These are phyloP conservation scores for Saccostrea glomerata DNA, from an alignment of 1,140 invertebrate genomes.

Conservation along the genomic window DNA sequence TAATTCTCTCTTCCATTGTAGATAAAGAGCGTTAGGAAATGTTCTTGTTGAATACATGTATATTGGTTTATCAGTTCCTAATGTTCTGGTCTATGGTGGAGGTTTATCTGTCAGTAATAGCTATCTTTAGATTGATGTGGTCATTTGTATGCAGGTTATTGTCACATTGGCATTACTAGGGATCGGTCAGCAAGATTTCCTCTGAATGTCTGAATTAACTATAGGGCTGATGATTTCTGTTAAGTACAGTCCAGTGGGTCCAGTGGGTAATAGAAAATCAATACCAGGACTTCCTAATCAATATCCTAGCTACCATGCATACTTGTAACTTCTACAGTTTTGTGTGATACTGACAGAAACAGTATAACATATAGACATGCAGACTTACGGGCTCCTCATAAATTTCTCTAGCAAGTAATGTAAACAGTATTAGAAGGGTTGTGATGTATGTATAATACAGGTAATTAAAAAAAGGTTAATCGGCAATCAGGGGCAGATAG, in stretches of 20 bases:
- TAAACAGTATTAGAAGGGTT: too few species aligned
- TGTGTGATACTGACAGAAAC: too few species aligned
- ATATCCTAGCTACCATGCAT: too few species aligned
- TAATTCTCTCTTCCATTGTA: neutral
- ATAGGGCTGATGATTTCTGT: neutral
- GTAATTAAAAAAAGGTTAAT: too few species aligned
- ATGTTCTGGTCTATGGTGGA: neutral
- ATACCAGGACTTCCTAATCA: neutral
- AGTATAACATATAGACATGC: too few species aligned
- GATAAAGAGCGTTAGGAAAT: neutral
- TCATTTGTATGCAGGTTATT: conserved; percentile 3
- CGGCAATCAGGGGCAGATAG: too few species aligned
- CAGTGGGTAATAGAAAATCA: conserved; percentile 25
- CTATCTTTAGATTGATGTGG: conserved; percentile 4
- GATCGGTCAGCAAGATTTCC: neutral
- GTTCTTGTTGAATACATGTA: neutral
- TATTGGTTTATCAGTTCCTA: conserved; percentile 26
- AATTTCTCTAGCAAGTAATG: too few species aligned
- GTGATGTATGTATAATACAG: too few species aligned
- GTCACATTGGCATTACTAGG: neutral
- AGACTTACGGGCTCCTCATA: too few species aligned
- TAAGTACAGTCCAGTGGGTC: neutral
- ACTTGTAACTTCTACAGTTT: too few species aligned
- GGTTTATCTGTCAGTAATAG: neutral
- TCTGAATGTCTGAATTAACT: neutral